These are phyloP conservation scores for Encarsia formosa DNA, from an alignment of 2,888 invertebrate genomes.

Conservation along the genomic window DNA sequence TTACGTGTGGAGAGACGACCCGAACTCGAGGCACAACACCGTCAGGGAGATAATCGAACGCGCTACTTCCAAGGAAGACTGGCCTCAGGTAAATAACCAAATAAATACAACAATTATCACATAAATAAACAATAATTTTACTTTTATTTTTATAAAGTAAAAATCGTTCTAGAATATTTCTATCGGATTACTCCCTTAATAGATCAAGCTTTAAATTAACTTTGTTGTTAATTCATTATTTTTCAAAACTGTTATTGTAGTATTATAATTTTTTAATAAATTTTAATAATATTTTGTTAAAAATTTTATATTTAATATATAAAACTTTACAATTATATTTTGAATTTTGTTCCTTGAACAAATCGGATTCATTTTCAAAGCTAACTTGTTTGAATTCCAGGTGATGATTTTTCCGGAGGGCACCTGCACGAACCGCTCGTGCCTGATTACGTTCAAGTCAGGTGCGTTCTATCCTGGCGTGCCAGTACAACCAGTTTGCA, in stretches of 20 bases:
- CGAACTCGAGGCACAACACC: slow-evolving; percentile 85
- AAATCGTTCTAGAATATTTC: no score
- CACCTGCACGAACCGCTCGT: slow-evolving; percentile 91
- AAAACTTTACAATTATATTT: no score
- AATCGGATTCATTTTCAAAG: no score
- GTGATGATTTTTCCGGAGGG: slow-evolving; percentile 95
- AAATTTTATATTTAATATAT: no score
- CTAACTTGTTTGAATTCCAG: no score
- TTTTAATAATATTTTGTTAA: neutral
- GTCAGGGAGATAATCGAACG: slow-evolving; percentile 83
- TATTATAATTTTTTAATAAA: neutral
- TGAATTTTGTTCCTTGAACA: neutral
- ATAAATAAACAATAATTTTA: neutral
- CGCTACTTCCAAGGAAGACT: slow-evolving; percentile 77
- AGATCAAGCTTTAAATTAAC: no score
- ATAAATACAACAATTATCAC: neutral
- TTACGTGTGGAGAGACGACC: slow-evolving; percentile 90
- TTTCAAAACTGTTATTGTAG: no score
- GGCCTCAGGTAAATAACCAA: slow-evolving; percentile 71
- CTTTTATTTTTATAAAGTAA: neutral
- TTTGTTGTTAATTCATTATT: no score
- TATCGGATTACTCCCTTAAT: no score
- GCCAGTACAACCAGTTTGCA: slow-evolving; percentile 90
- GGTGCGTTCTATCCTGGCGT: slow-evolving; percentile 95
- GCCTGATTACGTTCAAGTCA: slow-evolving; percentile 83